A percentile compares a stretch with the other conserved stretches of the same genome.
Evolutionary conservation across 2,797 vertebrate genomes (phyloP).

Genomic region (Mus spretus): DNA sequence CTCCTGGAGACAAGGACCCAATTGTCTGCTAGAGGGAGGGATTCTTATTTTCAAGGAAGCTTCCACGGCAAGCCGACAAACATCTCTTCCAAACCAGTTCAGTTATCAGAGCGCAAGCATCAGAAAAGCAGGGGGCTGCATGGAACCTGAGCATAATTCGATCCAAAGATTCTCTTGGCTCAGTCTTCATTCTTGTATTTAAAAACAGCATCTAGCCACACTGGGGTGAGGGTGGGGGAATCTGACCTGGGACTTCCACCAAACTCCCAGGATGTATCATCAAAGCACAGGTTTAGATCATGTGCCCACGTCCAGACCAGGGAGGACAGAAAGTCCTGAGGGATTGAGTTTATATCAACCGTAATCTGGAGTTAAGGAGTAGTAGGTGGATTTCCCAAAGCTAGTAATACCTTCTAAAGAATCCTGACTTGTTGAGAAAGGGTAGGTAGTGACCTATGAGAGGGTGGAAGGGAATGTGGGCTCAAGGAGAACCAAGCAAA

Average conservation of each 20-base stretch:
- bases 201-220: neutral
- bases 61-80: slow-evolving; percentile 1
- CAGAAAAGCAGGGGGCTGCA: neutral
- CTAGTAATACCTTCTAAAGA: slow-evolving; percentile 28
- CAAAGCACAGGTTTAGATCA: neutral
- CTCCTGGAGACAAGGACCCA: neutral
- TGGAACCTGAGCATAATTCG: neutral
- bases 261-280: neutral
- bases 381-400: neutral
- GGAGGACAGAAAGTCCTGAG: neutral
- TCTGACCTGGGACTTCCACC: neutral
- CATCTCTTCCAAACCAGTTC: neutral
- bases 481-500: neutral
- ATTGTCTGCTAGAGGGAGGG: neutral
- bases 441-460: neutral
- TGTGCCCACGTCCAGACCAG: neutral
- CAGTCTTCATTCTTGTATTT: neutral
- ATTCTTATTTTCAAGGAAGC: neutral
- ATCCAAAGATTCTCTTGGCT: slow-evolving; percentile 45
- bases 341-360: neutral
- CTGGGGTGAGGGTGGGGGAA: neutral
- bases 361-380: neutral
- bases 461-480: neutral
- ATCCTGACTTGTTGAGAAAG: neutral
- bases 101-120: neutral